phyloP scores from a whole-genome alignment of 1,140 invertebrate species.

The Diplogasteroides magnus region DNA sequence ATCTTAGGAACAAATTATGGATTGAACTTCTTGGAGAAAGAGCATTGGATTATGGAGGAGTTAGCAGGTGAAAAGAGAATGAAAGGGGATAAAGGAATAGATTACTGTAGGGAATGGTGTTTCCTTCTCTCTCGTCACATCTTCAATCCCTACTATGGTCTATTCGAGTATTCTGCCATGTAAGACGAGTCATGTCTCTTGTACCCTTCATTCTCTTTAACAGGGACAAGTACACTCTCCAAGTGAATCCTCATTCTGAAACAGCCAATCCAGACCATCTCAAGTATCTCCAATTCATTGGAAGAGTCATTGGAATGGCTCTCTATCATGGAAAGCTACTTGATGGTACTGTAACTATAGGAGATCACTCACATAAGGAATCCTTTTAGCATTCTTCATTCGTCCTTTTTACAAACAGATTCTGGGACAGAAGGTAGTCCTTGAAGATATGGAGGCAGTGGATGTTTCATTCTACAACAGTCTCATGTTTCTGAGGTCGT shows the following conservation, averaged over 20 bases:
- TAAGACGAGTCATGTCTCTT: conserved; percentile 58
- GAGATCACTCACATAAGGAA: conserved; percentile 4
- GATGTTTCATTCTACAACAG: conserved; percentile 98
- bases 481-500: conserved; percentile 66
- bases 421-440: conserved; percentile 82
- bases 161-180: conserved; percentile 98
- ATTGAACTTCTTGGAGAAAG: conserved; percentile 91
- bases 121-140: conserved; percentile 96
- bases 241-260: conserved; percentile 95
- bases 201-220: conserved; percentile 18
- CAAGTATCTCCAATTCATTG: conserved; percentile 97
- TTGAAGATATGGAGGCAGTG: conserved; percentile 95
- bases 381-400: conserved; percentile 79
- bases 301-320: conserved; percentile 93
- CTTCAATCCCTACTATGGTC: conserved; percentile 98
- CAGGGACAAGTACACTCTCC: conserved; percentile 94
- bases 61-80: conserved; percentile 64
- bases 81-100: conserved; percentile 3
- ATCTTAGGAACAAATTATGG: conserved; percentile 94
- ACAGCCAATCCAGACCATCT: conserved; percentile 94
- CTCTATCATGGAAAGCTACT: conserved; percentile 95
- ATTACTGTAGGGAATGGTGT: conserved; percentile 76
- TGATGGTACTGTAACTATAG: conserved; percentile 67
- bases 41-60: conserved; percentile 88
- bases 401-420: conserved; percentile 99